A percentile compares a stretch with the other conserved stretches of the same genome.
These are phyloP conservation scores for Benitochromis conjunctus DNA, from an alignment of 2,113 vertebrate genomes.

Conservation along the genomic window DNA sequence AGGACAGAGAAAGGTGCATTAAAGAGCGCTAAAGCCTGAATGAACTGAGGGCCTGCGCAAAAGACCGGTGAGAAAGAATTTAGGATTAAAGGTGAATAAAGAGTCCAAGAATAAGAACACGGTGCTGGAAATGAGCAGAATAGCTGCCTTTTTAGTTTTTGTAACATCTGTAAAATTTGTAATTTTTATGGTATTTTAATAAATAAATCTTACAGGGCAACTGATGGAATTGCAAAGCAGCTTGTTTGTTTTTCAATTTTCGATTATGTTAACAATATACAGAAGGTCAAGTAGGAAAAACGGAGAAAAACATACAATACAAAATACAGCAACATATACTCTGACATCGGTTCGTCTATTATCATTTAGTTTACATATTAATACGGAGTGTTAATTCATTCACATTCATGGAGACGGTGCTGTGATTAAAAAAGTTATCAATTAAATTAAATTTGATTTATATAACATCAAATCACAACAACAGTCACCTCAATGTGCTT, in stretches of 20 bases:
- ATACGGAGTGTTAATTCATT: neutral
- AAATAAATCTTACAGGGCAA: neutral
- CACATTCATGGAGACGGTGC: neutral
- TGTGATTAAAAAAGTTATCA: neutral
- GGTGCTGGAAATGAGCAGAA: neutral
- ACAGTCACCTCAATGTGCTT: neutral
- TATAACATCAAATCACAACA: neutral
- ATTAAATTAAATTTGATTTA: neutral
- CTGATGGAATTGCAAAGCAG: neutral
- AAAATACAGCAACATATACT: neutral
- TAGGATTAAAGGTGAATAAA: neutral
- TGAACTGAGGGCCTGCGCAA: neutral
- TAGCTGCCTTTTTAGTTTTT: neutral
- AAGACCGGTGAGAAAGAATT: neutral
- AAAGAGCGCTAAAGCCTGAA: neutral
- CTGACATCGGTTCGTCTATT: neutral
- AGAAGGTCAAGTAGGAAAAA: neutral
- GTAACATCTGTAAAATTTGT: neutral
- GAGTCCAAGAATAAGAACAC: neutral
- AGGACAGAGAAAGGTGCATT: neutral
- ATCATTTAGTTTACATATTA: neutral
- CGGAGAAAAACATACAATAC: accelerated
- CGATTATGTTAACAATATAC: neutral
- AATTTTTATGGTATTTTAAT: neutral
- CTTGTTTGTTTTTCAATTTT: neutral